Percentiles rank a stretch among this genome's conserved stretches.
phyloP scores from a whole-genome alignment of 2,113 vertebrate genomes.

The Gallinago jamesoni region DNA sequence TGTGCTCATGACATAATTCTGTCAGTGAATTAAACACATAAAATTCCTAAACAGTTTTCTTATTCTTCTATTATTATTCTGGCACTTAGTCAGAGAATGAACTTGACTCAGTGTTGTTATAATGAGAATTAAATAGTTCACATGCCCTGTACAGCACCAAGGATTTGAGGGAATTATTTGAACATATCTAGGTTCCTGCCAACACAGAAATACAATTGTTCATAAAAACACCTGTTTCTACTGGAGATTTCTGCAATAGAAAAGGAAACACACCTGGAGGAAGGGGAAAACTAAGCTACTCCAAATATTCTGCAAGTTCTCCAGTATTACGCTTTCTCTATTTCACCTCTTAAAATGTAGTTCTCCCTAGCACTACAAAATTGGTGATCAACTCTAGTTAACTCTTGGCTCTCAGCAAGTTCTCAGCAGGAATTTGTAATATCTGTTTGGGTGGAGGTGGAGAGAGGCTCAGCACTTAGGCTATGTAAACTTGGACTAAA shows the following conservation, averaged over 20 bases:
- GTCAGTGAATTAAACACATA: neutral
- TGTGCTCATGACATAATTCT: neutral
- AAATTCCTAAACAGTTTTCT: neutral
- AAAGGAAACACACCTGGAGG: neutral
- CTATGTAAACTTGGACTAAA: neutral
- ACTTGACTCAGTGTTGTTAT: neutral
- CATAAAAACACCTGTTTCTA: neutral
- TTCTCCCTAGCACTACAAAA: neutral
- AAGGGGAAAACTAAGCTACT: neutral
- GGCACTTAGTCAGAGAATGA: neutral
- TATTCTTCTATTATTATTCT: neutral
- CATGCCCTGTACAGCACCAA: neutral
- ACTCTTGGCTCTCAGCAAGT: neutral
- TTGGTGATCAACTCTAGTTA: neutral
- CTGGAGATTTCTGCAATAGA: neutral
- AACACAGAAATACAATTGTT: neutral
- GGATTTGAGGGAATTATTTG: neutral
- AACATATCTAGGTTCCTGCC: neutral
- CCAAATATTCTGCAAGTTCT: neutral
- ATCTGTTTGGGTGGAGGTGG: neutral
- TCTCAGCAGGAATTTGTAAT: neutral
- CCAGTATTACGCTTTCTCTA: fast-evolving
- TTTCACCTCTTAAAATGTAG: neutral
- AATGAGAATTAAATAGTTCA: neutral
- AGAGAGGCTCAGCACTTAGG: neutral